Base-by-base conservation (phyloP, 2,797 vertebrate species). In the Mionectes olivaceus region DNA sequence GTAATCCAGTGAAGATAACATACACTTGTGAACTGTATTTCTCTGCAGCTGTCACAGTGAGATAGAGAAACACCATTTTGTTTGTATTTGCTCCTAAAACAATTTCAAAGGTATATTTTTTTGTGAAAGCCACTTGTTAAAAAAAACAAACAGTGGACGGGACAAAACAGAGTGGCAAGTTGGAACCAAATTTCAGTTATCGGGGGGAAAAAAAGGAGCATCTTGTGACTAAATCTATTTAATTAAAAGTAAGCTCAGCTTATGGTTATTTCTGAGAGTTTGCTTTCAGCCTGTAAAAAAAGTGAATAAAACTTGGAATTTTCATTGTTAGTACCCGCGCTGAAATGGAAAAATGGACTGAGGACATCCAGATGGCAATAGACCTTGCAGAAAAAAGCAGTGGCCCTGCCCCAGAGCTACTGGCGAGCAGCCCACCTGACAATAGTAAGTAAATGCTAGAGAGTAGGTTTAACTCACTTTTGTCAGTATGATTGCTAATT, bases 321-420 rank as follows among this genome's bases (percentile, higher is more conserved):
- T 95, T 81, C 73, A 1, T 82, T 96, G 23, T 6, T 96, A 99
- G 99, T 96, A 99, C 98, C 52, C 96, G 95, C 0, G 89, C 97
- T 12, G 99, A 99, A 97, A 99, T 99, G 99, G 98, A 99, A 90
- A 99, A 99, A 94, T 99, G 99, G 99, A 98, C 98, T 60, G 99
- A 99, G 83, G 99, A 99, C 95, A 98, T 99, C 84, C 99, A 99
- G 96, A 98, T 98, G 98, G 99, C 99, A 6, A 98, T 99, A 77
- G 99, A 99, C 89, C 96, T 98, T 95, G 98, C 98, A 3, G 99
- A 99, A 97, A 98, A 98, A 94, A 99, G 98, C 96, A 99, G 98
- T 1, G 98, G 98, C 55, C 98, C 98, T 39, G 93, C 97, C 10
- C 97, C 98, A 3, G 99, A 99, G 89, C 90, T 99, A 75, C 97